Base-by-base conservation (phyloP, 2,888 invertebrate genomes). In the Drosophila pegasa region DNA sequence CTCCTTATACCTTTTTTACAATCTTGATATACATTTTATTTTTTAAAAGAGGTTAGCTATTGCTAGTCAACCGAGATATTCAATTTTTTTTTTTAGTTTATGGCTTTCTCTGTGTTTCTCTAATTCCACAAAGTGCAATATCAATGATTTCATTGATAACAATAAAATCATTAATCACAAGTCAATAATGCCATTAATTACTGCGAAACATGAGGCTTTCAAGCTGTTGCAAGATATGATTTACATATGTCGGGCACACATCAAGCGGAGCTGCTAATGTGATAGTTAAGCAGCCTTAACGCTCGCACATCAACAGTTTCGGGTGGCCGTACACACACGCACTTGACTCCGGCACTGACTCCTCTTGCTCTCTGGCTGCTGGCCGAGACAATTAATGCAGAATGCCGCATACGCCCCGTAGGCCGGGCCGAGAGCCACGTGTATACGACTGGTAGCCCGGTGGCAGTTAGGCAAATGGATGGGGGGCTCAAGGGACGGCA, bases 321-420 rank as follows among this genome's bases (percentile, higher is more conserved):
- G 33, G 43, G 52, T 7, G 31, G 31, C 8, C 38, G 27, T 37
- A 22, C 41, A 27, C 16, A 54, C 43, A 51, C 56, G 35, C 52
- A 67, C 55, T 58, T 67, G 47, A 35, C 50, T 45, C 35, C 12
- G 18, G 14, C 31, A 6, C 14, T 2, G 22, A 20, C 9, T 18
- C 29, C 29, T n/a, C 10, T 4, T 20, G 16, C 12, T 18, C 25
- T 27, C 16, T 29, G 43, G 25, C 61, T 59, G 37, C 31, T 58
- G 75, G 54, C 47, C 56, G 16, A 71, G 60, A 69, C 67, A 74
- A 83, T 83, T 81, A 83, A 80, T 70, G 78, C 80, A 74, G 68
- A 77, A 70, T 78, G 56, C 78, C 64, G 48, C 65, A 65, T 58
- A 54, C 62, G 65, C 57, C 58, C 45, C 4, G 29, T 31, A 20